These are phyloP conservation scores for Nothoprocta pentlandii DNA, from an alignment of 2,113 vertebrate genomes.

Conservation along the genomic window DNA sequence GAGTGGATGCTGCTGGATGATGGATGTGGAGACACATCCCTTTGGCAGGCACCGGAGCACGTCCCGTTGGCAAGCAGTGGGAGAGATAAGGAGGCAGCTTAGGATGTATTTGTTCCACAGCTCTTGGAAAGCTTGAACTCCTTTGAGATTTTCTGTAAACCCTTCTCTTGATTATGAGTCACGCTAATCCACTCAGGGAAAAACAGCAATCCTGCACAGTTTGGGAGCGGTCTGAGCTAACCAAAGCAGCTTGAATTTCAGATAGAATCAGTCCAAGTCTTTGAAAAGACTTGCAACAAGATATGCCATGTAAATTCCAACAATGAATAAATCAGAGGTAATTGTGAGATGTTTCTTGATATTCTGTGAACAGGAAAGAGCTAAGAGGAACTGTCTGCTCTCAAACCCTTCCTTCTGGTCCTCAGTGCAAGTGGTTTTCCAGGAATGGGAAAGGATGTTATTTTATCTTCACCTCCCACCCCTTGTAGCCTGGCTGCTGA, in stretches of 20 bases:
- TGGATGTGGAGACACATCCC: not conserved
- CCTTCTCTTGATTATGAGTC: not conserved
- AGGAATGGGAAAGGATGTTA: not conserved
- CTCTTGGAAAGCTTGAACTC: not conserved
- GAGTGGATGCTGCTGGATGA: not conserved
- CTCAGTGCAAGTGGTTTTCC: not conserved
- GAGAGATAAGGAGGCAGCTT: not conserved
- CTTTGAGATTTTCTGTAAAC: not conserved
- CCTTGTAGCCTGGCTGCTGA: not conserved
- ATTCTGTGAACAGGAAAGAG: not conserved
- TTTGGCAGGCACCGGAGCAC: not conserved
- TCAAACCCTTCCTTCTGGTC: not conserved
- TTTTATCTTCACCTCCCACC: not conserved
- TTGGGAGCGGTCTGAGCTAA: not conserved
- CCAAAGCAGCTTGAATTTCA: not conserved
- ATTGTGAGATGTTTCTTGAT: not conserved
- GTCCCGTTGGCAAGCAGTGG: accelerated
- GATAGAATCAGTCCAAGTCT: not conserved
- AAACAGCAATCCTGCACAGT: not conserved
- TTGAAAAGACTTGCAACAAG: not conserved
- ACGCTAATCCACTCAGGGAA: not conserved
- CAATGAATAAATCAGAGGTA: not conserved
- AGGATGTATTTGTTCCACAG: not conserved
- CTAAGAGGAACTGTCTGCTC: not conserved
- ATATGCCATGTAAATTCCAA: not conserved